phyloP scores from a whole-genome alignment of 2,888 invertebrate genomes.

The Parasteatoda lunata region DNA sequence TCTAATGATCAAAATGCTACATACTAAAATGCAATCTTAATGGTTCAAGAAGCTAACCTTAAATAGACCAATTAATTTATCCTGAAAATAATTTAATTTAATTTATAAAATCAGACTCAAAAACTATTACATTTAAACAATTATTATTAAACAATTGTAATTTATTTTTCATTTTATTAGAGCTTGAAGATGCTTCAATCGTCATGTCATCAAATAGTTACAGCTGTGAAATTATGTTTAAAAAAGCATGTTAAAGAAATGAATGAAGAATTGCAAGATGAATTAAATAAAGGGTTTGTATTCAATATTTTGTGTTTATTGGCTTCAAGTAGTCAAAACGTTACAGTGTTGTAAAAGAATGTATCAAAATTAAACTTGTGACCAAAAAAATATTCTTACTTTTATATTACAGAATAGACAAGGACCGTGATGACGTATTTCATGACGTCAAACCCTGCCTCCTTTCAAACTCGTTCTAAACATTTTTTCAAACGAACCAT shows the following conservation, averaged over 20 bases:
- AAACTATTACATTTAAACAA: background rate
- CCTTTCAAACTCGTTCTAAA: too few relatives aligned
- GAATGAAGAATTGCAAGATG: constrained; percentile 3
- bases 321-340: too few relatives aligned
- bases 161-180: constrained; percentile 19
- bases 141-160: background rate
- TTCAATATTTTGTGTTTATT: too few relatives aligned
- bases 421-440: too few relatives aligned
- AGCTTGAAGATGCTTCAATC: constrained; percentile 37
- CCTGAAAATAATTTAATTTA: background rate
- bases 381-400: too few relatives aligned
- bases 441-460: too few relatives aligned
- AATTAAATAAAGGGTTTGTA: constrained; percentile 26
- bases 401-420: too few relatives aligned
- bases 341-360: too few relatives aligned
- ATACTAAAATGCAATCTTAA: too few relatives aligned
- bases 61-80: background rate
- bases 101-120: background rate
- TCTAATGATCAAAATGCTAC: too few relatives aligned
- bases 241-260: constrained; percentile 39
- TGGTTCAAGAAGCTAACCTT: background rate
- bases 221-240: constrained; percentile 27
- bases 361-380: too few relatives aligned
- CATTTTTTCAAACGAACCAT: too few relatives aligned
- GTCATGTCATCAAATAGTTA: constrained; percentile 33